Conservation (phyloP, 2,888 invertebrate species). For the Crocallis elinguaria region DNA sequence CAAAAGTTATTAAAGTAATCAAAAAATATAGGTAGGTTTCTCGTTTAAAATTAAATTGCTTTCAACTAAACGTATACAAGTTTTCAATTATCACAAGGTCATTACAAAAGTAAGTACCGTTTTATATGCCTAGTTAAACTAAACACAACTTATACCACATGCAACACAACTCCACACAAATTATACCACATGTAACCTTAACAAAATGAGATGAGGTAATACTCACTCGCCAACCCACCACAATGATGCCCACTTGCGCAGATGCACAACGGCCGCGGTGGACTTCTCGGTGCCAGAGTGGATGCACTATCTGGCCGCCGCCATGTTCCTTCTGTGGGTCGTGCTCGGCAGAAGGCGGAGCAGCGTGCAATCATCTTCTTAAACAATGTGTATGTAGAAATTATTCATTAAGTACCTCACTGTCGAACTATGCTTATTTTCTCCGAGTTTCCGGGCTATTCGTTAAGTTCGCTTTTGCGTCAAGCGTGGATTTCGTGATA, state of each 20-base stretch:
- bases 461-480: too few species aligned
- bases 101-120: conserved; percentile 8
- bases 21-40: too few species aligned
- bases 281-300: conserved; percentile 77
- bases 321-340: conserved; percentile 73
- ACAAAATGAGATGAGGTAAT: neutral
- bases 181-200: conserved; percentile 57
- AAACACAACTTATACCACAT: conserved; percentile 5
- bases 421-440: neutral
- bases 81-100: neutral
- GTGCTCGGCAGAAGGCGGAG: conserved; percentile 68
- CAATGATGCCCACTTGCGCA: conserved; percentile 53
- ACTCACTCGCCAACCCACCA: conserved; percentile 29
- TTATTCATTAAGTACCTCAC: too few species aligned
- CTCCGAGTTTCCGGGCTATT: too few species aligned
- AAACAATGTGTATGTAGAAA: conserved; percentile 59
- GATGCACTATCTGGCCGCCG: conserved; percentile 76
- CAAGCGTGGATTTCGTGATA: too few species aligned
- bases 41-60: too few species aligned
- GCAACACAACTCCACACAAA: conserved; percentile 23
- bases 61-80: too few species aligned
- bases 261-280: conserved; percentile 79
- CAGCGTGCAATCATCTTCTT: conserved; percentile 60
- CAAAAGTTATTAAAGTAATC: too few species aligned
- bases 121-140: neutral